Evolutionary conservation across 1,140 invertebrate genomes (phyloP).

Genomic region (Myzus persicae): DNA sequence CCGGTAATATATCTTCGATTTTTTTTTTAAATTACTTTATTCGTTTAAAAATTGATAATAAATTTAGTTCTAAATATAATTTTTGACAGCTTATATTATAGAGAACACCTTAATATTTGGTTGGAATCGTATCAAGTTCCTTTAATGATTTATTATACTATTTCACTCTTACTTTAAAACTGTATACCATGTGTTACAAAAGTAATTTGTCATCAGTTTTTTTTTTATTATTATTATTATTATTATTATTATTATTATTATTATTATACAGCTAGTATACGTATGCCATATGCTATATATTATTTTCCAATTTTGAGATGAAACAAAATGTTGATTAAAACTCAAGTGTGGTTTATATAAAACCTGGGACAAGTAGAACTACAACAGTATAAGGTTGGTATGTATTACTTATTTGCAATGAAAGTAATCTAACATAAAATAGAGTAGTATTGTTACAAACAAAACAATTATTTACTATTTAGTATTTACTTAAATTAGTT

Average conservation of each 20-base stretch:
- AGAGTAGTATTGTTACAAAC: background rate
- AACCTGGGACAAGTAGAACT: background rate
- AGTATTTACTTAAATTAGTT: background rate
- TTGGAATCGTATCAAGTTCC: background rate
- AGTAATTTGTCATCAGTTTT: slow-evolving; percentile 9
- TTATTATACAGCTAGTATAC: background rate
- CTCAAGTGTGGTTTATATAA: background rate
- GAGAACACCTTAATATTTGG: background rate
- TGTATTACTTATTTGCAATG: background rate
- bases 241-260: background rate
- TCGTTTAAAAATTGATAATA: slow-evolving; percentile 4
- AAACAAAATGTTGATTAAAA: background rate
- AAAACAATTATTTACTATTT: background rate
- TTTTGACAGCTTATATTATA: background rate
- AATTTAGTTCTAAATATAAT: background rate
- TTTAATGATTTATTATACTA: slow-evolving; percentile 10
- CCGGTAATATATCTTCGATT: slow-evolving; percentile 1
- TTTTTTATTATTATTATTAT: background rate
- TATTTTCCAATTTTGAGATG: background rate
- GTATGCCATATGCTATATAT: background rate
- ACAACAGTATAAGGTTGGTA: background rate
- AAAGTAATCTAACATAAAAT: background rate
- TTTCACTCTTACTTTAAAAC: background rate
- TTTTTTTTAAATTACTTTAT: background rate
- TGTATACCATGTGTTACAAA: slow-evolving; percentile 18